Evolutionary conservation across 2,113 vertebrate species (phyloP).

Genomic region (Aramus guarauna): DNA sequence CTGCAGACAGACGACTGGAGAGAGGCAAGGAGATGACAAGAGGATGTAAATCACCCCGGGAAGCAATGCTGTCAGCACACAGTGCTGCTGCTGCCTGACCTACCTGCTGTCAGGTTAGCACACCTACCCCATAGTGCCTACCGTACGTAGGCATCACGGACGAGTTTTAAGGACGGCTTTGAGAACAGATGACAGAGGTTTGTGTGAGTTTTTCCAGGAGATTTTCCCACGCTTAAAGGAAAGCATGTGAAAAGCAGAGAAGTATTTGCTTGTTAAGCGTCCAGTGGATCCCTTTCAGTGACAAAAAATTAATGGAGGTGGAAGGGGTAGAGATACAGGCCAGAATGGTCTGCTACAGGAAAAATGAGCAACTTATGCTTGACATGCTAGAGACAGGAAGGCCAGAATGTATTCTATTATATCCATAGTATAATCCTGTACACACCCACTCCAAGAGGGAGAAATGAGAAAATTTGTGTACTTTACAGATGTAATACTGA

Average conservation of each 20-base stretch:
- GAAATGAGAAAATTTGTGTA: neutral
- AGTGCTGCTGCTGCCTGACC: neutral
- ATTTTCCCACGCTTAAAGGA: neutral
- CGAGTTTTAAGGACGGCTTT: neutral
- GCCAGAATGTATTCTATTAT: neutral
- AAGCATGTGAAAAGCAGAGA: neutral
- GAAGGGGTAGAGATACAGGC: accelerated
- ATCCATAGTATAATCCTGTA: neutral
- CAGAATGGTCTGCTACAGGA: neutral
- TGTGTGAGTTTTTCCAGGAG: neutral
- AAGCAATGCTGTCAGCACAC: neutral
- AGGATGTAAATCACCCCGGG: neutral
- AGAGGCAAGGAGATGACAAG: neutral
- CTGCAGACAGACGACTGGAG: neutral
- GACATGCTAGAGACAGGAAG: neutral
- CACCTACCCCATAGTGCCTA: neutral
- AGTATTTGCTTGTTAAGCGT: neutral
- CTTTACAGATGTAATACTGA: neutral
- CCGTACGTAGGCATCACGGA: accelerated
- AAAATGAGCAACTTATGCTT: neutral
- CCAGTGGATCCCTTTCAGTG: neutral
- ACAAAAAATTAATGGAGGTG: accelerated
- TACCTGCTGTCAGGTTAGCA: neutral
- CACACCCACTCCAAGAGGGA: neutral
- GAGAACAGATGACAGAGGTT: neutral